Evolutionary conservation across 2,113 vertebrate genomes (phyloP).

Genomic region (Condylura cristata): DNA sequence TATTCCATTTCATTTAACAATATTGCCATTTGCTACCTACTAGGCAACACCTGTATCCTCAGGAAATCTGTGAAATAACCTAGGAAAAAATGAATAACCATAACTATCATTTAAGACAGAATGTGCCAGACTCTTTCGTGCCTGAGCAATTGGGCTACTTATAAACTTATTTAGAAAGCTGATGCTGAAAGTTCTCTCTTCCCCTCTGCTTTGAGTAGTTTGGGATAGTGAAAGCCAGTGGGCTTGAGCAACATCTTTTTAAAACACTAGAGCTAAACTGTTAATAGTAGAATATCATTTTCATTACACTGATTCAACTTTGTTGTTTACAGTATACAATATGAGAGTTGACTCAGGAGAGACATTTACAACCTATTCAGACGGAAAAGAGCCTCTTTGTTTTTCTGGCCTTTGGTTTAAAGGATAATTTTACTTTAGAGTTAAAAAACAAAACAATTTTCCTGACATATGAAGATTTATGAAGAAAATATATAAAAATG

Average conservation of each 20-base stretch:
- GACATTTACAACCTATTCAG: neutral
- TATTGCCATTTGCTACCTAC: slow-evolving; percentile 28
- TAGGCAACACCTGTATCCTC: neutral
- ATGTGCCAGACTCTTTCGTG: neutral
- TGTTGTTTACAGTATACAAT: neutral
- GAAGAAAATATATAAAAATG: neutral
- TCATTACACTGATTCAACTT: neutral
- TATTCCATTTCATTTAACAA: slow-evolving; percentile 39
- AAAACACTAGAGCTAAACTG: neutral
- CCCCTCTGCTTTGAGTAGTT: neutral
- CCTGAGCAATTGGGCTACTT: neutral
- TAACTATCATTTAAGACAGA: slow-evolving; percentile 32
- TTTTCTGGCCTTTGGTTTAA: neutral
- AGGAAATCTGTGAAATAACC: slow-evolving; percentile 16
- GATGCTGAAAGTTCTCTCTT: neutral
- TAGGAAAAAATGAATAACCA: neutral
- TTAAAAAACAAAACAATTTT: neutral
- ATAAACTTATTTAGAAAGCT: neutral
- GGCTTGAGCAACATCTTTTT: neutral
- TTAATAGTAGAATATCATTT: slow-evolving; percentile 5
- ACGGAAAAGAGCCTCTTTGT: neutral
- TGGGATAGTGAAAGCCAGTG: neutral
- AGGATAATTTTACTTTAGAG: neutral
- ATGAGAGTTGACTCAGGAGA: neutral
- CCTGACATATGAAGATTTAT: neutral